phyloP scores from a whole-genome alignment of 2,113 vertebrate species.

The Dasyornis broadbenti region DNA sequence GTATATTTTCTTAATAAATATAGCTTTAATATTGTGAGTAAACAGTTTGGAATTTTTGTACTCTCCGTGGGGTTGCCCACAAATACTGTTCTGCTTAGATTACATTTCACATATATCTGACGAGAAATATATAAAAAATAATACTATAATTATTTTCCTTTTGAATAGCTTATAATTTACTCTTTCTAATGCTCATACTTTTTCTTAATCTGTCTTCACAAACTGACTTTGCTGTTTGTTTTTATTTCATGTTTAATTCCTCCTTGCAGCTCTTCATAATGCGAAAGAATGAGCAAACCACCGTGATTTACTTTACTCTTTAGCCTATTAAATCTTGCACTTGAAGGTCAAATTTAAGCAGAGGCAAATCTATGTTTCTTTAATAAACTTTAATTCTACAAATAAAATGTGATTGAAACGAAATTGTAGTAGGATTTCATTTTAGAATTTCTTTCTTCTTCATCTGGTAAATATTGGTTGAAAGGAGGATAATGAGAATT shows the following conservation, averaged over 20 bases:
- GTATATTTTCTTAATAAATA: not conserved
- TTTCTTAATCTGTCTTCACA: not conserved
- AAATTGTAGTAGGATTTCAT: conserved; percentile 7
- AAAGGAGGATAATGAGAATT: conserved; percentile 3
- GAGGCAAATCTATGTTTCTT: not conserved
- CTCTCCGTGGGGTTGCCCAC: not conserved
- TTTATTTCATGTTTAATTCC: not conserved
- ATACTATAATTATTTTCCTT: not conserved
- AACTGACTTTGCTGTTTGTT: not conserved
- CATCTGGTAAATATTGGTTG: conserved; percentile 11
- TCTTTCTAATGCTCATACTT: not conserved
- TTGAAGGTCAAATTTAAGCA: conserved; percentile 65
- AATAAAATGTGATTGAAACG: conserved; percentile 8
- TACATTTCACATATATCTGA: not conserved
- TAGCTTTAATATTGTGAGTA: not conserved
- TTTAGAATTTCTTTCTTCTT: conserved; percentile 18
- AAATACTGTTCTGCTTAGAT: not conserved
- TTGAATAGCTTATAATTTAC: not conserved
- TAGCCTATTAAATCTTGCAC: conserved; percentile 43
- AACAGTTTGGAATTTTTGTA: not conserved
- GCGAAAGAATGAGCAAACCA: not conserved
- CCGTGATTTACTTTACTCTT: not conserved
- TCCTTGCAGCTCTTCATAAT: not conserved
- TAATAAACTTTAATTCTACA: conserved; percentile 50
- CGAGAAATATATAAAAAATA: not conserved